A percentile compares a stretch with the other conserved stretches of the same genome.
Conservation (phyloP, 2,888 invertebrate species). For the Thereva unica region DNA sequence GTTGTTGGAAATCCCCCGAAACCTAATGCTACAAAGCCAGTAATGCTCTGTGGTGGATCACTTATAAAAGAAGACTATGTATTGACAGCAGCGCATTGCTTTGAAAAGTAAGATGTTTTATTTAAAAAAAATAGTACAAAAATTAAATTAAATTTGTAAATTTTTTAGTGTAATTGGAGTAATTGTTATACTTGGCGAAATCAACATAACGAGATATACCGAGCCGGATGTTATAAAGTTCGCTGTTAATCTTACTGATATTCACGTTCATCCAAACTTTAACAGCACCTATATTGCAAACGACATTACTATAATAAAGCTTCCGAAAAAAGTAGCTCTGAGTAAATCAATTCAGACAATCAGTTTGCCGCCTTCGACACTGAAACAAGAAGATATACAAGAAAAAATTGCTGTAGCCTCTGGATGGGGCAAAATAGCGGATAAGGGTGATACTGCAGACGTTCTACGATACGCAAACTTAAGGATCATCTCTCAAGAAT, state of each 20-base stretch:
- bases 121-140: background rate
- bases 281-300: slow-evolving; percentile 42
- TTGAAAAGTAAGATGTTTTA: slow-evolving; percentile 9
- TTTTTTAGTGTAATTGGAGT: slow-evolving; percentile 1
- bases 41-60: slow-evolving; percentile 18
- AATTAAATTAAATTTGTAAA: background rate
- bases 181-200: slow-evolving; percentile 8
- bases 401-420: slow-evolving; percentile 45
- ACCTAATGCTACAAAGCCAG: background rate
- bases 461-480: slow-evolving; percentile 14
- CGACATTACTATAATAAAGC: slow-evolving; percentile 50
- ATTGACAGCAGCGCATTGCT: slow-evolving; percentile 19
- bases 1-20: slow-evolving; percentile 22
- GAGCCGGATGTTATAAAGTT: background rate
- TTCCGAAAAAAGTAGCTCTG: slow-evolving; percentile 40
- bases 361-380: slow-evolving; percentile 44
- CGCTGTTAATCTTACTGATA: slow-evolving; percentile 1
- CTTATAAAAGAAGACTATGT: slow-evolving; percentile 12
- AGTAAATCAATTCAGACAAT: slow-evolving; percentile 45
- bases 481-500: slow-evolving; percentile 12
- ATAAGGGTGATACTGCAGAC: slow-evolving; percentile 33
- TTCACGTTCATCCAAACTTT: slow-evolving; percentile 44
- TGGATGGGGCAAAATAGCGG: slow-evolving; percentile 48
- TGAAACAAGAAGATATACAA: slow-evolving; percentile 43
- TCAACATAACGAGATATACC: slow-evolving; percentile 2